Percentiles rank a stretch among this genome's conserved stretches.
Conservation (phyloP, 1,140 invertebrate genomes). For the Brachionus plicatilis region DNA sequence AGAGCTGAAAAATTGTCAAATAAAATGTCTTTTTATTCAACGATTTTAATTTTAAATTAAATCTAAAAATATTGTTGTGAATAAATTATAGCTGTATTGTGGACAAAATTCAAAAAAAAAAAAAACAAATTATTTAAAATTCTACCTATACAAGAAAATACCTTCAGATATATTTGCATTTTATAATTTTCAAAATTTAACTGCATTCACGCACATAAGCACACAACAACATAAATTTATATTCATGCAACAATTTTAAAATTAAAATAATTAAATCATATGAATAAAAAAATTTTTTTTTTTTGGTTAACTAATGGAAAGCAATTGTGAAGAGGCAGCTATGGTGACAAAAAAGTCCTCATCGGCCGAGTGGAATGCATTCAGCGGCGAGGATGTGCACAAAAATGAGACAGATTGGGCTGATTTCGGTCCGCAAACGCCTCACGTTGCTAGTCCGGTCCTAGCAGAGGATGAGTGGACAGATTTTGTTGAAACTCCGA, state of each 20-base stretch:
- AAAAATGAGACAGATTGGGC: not conserved
- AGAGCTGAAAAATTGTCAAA: too few relatives aligned
- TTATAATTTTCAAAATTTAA: not conserved
- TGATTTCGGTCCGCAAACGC: not conserved
- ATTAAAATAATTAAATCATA: constrained; percentile 32
- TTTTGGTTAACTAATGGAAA: not conserved
- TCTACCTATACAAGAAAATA: not conserved
- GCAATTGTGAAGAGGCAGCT: not conserved
- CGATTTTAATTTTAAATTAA: too few relatives aligned
- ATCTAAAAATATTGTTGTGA: too few relatives aligned
- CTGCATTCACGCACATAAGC: not conserved
- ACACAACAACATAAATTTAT: not conserved
- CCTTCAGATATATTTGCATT: not conserved
- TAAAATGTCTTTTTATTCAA: too few relatives aligned
- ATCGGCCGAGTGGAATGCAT: not conserved
- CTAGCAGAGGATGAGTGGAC: not conserved
- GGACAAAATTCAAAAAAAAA: not conserved
- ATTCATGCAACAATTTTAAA: not conserved
- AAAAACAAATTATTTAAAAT: not conserved
- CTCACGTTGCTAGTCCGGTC: not conserved
- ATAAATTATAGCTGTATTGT: too few relatives aligned
- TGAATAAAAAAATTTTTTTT: not conserved
- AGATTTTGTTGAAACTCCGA: constrained; percentile 16
- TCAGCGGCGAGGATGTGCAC: not conserved
- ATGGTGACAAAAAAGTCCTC: not conserved